A percentile compares a stretch with the other conserved stretches of the same genome.
Conservation (phyloP, 2,888 invertebrate genomes). For the Apoda limacodes region DNA sequence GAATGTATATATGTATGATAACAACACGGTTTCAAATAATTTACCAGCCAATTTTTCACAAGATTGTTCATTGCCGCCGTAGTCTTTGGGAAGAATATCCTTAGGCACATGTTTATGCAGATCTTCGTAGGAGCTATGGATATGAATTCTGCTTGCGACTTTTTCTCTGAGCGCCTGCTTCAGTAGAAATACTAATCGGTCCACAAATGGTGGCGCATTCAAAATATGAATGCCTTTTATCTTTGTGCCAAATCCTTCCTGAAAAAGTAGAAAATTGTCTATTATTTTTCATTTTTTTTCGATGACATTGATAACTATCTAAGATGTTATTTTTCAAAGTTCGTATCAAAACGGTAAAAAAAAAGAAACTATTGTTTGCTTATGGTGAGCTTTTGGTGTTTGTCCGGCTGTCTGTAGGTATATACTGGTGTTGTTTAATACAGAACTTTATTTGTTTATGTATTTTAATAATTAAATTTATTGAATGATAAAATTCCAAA, state of each 20-base stretch:
- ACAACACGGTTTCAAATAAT: no score
- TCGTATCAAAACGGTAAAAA: no score
- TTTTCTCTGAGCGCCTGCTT: conserved; percentile 52
- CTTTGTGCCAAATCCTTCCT: conserved; percentile 56
- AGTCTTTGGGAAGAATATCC: conserved; percentile 50
- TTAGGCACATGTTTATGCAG: conserved; percentile 47
- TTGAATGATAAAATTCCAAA: no score
- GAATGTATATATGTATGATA: no score
- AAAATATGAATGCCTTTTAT: conserved; percentile 57
- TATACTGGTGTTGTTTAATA: no score
- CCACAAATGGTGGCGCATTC: conserved; percentile 50
- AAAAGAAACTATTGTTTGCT: no score
- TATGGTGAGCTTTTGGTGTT: no score
- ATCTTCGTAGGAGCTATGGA: conserved; percentile 44
- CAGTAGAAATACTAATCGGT: conserved; percentile 41
- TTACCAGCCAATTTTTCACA: conserved; percentile 39
- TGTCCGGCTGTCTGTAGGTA: no score
- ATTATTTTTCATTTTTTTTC: background rate
- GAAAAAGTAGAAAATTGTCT: conserved; percentile 17
- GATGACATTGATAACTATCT: no score
- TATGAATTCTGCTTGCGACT: conserved; percentile 46
- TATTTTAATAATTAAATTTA: no score
- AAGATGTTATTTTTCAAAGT: background rate
- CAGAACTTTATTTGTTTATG: no score
- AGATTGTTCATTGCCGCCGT: conserved; percentile 40